Percentiles rank a stretch among this genome's conserved stretches.
phyloP scores from a whole-genome alignment of 2,888 invertebrate species.

The Sphaerophoria taeniata region DNA sequence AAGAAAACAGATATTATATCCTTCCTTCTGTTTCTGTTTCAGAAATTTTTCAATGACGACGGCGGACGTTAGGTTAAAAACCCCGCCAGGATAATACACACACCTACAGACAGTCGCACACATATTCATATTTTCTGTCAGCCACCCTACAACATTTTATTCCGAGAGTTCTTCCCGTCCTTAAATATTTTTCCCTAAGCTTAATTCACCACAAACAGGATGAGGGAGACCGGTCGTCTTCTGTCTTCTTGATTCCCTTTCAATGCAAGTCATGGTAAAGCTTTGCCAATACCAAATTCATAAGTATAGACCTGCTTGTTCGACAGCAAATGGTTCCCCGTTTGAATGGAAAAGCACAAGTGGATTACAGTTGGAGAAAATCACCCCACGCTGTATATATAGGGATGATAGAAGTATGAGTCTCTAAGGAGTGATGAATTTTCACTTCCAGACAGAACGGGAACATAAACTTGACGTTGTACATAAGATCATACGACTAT shows the following conservation, averaged over 20 bases:
- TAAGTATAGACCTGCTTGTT: slow-evolving; percentile 16
- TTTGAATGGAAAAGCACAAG: slow-evolving; percentile 32
- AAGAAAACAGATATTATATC: not conserved
- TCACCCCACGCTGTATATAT: slow-evolving; percentile 22
- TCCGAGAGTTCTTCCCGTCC: not conserved
- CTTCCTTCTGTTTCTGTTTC: slow-evolving; percentile 38
- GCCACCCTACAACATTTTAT: not conserved
- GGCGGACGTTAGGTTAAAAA: slow-evolving; percentile 76
- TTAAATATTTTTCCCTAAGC: not conserved
- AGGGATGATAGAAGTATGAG: slow-evolving; percentile 18
- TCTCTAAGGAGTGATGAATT: slow-evolving; percentile 68
- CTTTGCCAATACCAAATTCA: not conserved
- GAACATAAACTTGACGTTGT: slow-evolving; percentile 37
- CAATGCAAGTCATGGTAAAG: slow-evolving; percentile 1
- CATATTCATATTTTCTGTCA: no score
- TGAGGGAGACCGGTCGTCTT: not conserved
- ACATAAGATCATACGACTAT: slow-evolving; percentile 15
- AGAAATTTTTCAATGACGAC: slow-evolving; percentile 76
- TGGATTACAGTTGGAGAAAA: slow-evolving; percentile 42
- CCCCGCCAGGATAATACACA: slow-evolving; percentile 72
- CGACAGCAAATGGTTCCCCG: not conserved
- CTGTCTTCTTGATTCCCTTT: not conserved
- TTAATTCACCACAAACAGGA: not conserved
- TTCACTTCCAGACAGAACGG: slow-evolving; percentile 73
- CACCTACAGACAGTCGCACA: not conserved